Conservation (phyloP, 1,140 invertebrate genomes). For the Thrips palmi region DNA sequence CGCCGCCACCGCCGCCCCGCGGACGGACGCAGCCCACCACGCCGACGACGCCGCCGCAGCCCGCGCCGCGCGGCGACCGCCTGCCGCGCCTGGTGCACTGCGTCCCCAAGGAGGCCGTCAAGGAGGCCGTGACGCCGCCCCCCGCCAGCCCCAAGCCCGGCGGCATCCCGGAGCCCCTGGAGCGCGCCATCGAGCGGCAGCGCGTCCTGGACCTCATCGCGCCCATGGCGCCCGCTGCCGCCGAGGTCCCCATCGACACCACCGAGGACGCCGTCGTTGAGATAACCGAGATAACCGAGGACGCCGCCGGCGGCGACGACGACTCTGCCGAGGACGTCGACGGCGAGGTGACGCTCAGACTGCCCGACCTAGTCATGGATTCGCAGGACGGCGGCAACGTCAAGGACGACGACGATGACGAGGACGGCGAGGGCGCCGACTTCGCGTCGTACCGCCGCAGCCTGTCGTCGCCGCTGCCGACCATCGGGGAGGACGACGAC, state of each 20-base stretch:
- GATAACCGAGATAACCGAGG: too few species aligned
- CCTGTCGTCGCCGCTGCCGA: neutral
- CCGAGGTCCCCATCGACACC: constrained; percentile 17
- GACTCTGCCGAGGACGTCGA: constrained; percentile 21
- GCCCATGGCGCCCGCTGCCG: constrained; percentile 8
- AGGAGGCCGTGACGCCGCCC: constrained; percentile 15
- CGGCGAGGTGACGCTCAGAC: too few species aligned
- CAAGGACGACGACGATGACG: constrained; percentile 18
- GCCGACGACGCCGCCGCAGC: neutral
- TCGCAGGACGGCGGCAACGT: too few species aligned
- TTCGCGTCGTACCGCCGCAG: constrained; percentile 10
- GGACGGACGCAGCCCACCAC: constrained; percentile 8
- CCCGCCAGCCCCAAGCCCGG: constrained; percentile 12
- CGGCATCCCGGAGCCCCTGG: constrained; percentile 10
- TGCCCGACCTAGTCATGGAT: too few species aligned
- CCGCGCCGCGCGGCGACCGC: constrained; percentile 17
- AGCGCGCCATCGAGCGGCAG: constrained; percentile 11
- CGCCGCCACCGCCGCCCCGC: constrained; percentile 21
- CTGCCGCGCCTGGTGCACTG: constrained; percentile 46
- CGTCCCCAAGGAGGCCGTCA: constrained; percentile 31
- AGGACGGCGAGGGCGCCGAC: constrained; percentile 17
- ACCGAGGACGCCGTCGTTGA: too few species aligned
- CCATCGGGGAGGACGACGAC: too few species aligned
- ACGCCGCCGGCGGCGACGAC: too few species aligned
- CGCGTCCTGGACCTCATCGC: constrained; percentile 9